Evolutionary conservation across 1,140 invertebrate species (phyloP).

Genomic region (Homarus americanus): DNA sequence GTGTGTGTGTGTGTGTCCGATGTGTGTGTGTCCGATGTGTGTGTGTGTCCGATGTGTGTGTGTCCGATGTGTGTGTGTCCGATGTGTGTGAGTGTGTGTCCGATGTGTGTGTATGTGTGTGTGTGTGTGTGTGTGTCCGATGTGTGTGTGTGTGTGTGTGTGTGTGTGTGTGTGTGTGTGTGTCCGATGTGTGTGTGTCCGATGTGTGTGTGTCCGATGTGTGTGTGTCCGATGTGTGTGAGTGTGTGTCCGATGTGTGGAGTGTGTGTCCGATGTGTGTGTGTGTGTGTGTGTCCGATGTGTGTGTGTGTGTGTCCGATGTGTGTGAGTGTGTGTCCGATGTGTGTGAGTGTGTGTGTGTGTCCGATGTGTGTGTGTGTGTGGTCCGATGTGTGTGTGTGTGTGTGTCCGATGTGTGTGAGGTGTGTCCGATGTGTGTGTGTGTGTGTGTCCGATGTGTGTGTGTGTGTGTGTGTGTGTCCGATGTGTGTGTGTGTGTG

Average conservation of each 20-base stretch:
- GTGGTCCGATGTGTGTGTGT: too few species aligned
- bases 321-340: constrained; percentile 23
- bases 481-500: too few species aligned
- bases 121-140: constrained; percentile 6
- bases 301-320: constrained; percentile 6
- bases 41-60: too few species aligned
- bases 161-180: constrained; percentile 1
- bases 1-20: constrained; percentile 26
- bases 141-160: constrained; percentile 6
- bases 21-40: not conserved
- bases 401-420: too few species aligned
- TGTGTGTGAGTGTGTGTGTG: constrained; percentile 6
- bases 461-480: too few species aligned
- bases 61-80: too few species aligned
- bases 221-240: not conserved
- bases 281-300: not conserved
- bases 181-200: not conserved
- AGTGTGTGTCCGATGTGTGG: constrained; percentile 1
- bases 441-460: too few species aligned
- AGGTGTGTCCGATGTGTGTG: not conserved
- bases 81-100: not conserved
- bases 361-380: too few species aligned
- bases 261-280: not conserved
- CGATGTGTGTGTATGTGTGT: not conserved
- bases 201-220: not conserved